These are phyloP conservation scores for Pilophorus perplexus DNA, from an alignment of 2,888 invertebrate genomes.

Conservation along the genomic window DNA sequence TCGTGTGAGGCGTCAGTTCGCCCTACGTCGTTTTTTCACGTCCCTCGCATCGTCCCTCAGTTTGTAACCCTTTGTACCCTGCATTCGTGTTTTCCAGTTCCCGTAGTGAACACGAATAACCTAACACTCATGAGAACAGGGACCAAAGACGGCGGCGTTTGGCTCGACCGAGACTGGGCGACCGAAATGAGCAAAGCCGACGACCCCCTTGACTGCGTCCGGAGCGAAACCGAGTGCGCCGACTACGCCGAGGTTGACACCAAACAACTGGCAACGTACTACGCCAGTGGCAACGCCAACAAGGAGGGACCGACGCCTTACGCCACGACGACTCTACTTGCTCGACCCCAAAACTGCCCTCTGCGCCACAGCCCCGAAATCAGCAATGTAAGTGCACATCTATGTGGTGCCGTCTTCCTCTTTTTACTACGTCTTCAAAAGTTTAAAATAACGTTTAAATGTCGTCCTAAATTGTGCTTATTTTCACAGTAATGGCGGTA, in stretches of 20 bases:
- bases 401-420: too few relatives aligned
- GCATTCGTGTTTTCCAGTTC: constrained; percentile 46
- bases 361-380: constrained; percentile 43
- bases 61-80: too few relatives aligned
- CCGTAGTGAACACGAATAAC: constrained; percentile 50
- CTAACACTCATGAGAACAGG: constrained; percentile 50
- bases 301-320: constrained; percentile 63
- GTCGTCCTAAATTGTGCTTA: too few relatives aligned
- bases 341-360: constrained; percentile 43
- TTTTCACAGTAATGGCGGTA: too few relatives aligned
- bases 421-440: too few relatives aligned
- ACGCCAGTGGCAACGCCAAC: constrained; percentile 49
- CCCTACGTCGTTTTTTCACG: too few relatives aligned
- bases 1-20: too few relatives aligned
- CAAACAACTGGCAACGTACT: constrained; percentile 65
- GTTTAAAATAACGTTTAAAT: too few relatives aligned
- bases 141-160: constrained; percentile 58
- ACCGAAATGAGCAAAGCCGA: constrained; percentile 41
- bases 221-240: constrained; percentile 42
- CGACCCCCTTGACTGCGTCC: constrained; percentile 27
- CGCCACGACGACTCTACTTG: constrained; percentile 67
- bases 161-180: constrained; percentile 43
- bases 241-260: constrained; percentile 54
- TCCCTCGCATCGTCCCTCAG: too few relatives aligned
- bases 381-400: constrained; percentile 23